Percentiles rank a stretch among this genome's conserved stretches.
phyloP scores from a whole-genome alignment of 2,113 vertebrate species.

The Rhea pennata region DNA sequence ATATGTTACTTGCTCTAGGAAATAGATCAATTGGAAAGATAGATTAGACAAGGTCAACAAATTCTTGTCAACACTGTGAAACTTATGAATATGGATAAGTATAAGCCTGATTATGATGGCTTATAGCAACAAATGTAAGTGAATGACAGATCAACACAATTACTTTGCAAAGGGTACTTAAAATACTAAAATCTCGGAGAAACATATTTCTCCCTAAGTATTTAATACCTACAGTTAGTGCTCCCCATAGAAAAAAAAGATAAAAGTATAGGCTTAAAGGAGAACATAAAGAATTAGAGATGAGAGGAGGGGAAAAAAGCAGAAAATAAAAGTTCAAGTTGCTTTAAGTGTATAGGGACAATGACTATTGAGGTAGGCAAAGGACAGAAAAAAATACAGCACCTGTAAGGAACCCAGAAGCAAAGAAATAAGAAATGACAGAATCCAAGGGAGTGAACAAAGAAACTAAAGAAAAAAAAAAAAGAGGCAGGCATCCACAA shows the following conservation, averaged over 20 bases:
- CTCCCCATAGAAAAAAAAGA: background rate
- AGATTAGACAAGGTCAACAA: constrained; percentile 38
- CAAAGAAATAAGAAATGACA: background rate
- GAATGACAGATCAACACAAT: background rate
- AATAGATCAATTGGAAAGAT: constrained; percentile 32
- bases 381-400: background rate
- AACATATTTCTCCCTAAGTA: background rate
- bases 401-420: background rate
- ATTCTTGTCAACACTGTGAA: constrained; percentile 4
- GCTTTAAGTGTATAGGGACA: background rate
- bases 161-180: background rate
- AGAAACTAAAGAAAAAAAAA: background rate
- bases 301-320: background rate
- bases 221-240: background rate
- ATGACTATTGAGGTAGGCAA: background rate
- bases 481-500: background rate
- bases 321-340: accelerated
- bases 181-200: background rate
- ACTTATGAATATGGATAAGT: constrained; percentile 17
- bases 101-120: background rate
- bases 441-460: background rate
- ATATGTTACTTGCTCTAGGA: constrained; percentile 12
- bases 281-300: accelerated
- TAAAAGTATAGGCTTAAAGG: background rate
- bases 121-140: background rate